Conservation (phyloP, 2,888 invertebrate genomes). For the Ochropleura plecta region DNA sequence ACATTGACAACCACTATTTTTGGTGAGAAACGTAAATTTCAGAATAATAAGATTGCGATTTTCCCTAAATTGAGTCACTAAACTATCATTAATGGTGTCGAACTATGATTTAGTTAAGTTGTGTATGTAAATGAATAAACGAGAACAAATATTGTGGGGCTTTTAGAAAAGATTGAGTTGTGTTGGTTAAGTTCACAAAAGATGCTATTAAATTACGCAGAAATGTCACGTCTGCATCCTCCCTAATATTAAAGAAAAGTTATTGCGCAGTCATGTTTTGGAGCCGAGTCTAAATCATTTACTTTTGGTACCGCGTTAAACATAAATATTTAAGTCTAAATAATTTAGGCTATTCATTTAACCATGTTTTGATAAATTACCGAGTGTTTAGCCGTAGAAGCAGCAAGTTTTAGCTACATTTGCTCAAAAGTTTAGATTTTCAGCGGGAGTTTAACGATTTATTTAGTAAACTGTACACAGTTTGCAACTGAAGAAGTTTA, state of each 20-base stretch:
- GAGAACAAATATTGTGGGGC: no score
- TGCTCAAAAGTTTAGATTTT: constrained; percentile 50
- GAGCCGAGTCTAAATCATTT: background rate
- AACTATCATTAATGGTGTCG: no score
- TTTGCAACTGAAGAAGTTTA: constrained; percentile 44
- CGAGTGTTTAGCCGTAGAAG: constrained; percentile 37
- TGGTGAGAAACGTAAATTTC: no score
- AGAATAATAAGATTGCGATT: no score
- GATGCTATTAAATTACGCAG: background rate
- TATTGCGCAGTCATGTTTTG: background rate
- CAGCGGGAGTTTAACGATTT: constrained; percentile 52
- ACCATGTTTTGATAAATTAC: constrained; percentile 38
- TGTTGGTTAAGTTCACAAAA: no score
- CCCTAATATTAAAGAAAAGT: background rate
- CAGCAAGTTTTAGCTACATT: constrained; percentile 48
- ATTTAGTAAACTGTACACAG: constrained; percentile 55
- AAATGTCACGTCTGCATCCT: background rate
- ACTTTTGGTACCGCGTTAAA: constrained; percentile 13
- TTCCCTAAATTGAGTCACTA: no score
- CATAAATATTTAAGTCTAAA: constrained; percentile 31
- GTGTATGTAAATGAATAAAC: no score
- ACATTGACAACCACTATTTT: no score
- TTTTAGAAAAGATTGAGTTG: no score
- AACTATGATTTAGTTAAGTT: no score
- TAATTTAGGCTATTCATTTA: constrained; percentile 41